These are phyloP conservation scores for Apodemus agrarius DNA, from an alignment of 2,797 vertebrate species.

Conservation along the genomic window DNA sequence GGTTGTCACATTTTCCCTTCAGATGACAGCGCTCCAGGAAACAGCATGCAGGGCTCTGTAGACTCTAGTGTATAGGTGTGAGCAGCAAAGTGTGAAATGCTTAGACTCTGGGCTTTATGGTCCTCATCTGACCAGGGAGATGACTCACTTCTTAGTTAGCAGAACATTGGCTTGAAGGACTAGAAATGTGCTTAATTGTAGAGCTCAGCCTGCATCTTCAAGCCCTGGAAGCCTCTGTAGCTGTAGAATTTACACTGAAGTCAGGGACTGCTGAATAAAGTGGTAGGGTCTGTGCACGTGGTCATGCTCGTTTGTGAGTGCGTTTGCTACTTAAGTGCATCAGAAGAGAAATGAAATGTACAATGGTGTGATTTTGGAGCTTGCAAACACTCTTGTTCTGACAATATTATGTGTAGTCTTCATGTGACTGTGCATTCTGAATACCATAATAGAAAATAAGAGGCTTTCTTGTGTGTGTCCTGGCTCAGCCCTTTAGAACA, in stretches of 20 bases:
- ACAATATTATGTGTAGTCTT: background rate
- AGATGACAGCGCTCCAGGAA: slow-evolving; percentile 24
- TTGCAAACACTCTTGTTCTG: background rate
- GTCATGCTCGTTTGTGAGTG: background rate
- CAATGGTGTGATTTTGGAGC: background rate
- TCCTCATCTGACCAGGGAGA: slow-evolving; percentile 39
- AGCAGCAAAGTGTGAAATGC: slow-evolving; percentile 8
- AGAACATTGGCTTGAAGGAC: slow-evolving; percentile 2
- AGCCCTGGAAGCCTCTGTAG: background rate
- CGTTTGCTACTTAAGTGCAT: background rate
- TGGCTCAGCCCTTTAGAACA: background rate
- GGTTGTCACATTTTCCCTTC: slow-evolving; percentile 41
- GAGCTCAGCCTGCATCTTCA: background rate
- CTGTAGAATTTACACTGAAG: background rate
- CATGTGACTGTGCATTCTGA: background rate
- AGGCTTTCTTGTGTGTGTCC: background rate
- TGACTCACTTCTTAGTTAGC: background rate
- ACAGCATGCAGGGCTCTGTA: slow-evolving; percentile 3
- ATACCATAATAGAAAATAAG: background rate
- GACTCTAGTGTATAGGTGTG: slow-evolving; percentile 3
- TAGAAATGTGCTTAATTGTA: background rate
- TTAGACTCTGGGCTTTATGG: background rate
- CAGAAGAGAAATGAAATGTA: background rate
- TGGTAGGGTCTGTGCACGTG: background rate
- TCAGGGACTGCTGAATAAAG: background rate